Evolutionary conservation across 2,113 vertebrate species (phyloP), one percentile per base, ranked within the genome.

Genomic region (Salvelinus sp.): DNA sequence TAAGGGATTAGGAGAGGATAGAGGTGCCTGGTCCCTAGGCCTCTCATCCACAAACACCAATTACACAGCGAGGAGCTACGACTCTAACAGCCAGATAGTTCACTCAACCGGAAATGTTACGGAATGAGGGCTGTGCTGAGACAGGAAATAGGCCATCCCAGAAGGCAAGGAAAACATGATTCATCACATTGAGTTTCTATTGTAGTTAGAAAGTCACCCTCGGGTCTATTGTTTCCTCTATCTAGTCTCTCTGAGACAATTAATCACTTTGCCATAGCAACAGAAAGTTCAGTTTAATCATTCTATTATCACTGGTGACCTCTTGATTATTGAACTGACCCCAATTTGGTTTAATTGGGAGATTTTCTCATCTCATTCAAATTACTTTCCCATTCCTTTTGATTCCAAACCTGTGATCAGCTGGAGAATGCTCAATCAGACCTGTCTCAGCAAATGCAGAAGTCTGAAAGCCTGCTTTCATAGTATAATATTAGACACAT

Each of bases 41-140:
- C 66, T 68, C 78, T 88, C 72, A 70, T 81, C 76, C 77, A 76
- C 74, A 84, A 81, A 82, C 78, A 68, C 63, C 50, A 89, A 79
- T 85, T 83, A 79, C 70, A 68, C 64, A 75, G 60, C 0, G 3
- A 84, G 69, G 71, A 83, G 33, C 9, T 23, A n/a, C 74, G 20
- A 58, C 76, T 70, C 68, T 68, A 44, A 44, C 58, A 82, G 77
- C 73, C 74, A 82, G 79, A 80, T 76, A 71, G 77, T 72, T 78
- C 64, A 76, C 74, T 81, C 58, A 76, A 79, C 75, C 57, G 79
- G 73, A 85, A 82, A 58, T 78, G 64, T 69, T 76, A 47, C 77
- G 74, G 71, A 82, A 74, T 75, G 70, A 85, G 60, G 44, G 58
- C 83, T 79, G 69, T 65, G 77, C 60, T 77, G 58, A 72, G 38